Evolutionary conservation across 2,113 vertebrate genomes (phyloP), one percentile per base, ranked within the genome.

Genomic region (Petrocephalus zakoni): DNA sequence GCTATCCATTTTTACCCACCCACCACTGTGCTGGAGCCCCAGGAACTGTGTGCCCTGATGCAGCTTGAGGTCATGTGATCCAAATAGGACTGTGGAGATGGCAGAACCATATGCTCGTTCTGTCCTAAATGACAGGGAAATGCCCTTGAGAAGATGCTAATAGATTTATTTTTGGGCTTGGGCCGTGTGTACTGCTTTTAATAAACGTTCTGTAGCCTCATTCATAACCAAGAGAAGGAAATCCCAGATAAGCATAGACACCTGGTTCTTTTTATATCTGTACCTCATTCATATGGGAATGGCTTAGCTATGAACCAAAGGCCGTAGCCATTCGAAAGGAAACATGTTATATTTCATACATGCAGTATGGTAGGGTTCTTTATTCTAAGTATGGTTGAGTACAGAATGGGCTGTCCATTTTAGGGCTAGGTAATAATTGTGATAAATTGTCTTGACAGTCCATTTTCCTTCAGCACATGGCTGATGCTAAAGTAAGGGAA

Each of bases 91-190:
- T 87, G 56, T 89, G 89, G 89, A 89, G 89, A 89, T 29, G 91
- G 68, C 91, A 52, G 52, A 61, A 34, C 34, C 29, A 90, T 90
- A 89, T 89, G 90, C 85, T 83, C 72, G 47, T 51, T 58, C 85
- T 91, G 90, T 86, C 86, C 75, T 88, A 51, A 84, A 90, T 56
- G 82, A 90, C 88, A 86, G 85, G 64, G 87, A 91, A 87, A 91
- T 9, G 52, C 90, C 90, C 55, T 72, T 83, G 87, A 91, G 89
- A 90, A 52, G 47, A 90, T 87, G 87, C 87, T 88, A 17, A 56
- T 51, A 25, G 46, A 68, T 89, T 88, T 91, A 90, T 91, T 91
- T 91, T 88, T 90, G 51, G 82, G 25, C 87, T 55, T 8, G 61
- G 89, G 56, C 58, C 56, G 72, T 56, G 47, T 78, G 13, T 56